These are phyloP conservation scores for Hyposmocoma kahamanoa DNA, from an alignment of 1,140 invertebrate species.

Conservation along the genomic window DNA sequence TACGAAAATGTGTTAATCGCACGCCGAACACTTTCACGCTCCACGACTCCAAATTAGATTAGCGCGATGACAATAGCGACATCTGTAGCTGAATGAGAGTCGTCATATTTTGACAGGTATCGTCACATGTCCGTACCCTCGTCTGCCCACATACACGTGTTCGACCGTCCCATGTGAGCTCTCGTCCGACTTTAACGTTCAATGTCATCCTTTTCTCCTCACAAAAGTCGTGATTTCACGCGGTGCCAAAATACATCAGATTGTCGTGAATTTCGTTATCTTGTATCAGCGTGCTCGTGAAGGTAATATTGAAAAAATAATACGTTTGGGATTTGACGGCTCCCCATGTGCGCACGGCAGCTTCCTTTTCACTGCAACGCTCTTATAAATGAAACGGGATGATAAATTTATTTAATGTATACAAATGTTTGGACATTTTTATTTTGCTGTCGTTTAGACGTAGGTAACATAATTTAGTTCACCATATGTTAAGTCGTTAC, in stretches of 20 bases:
- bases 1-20: slow-evolving; percentile 69
- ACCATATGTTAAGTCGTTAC: slow-evolving; percentile 64
- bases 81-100: slow-evolving; percentile 58
- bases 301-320: slow-evolving; percentile 68
- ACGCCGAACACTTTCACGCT: slow-evolving; percentile 57
- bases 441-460: slow-evolving; percentile 66
- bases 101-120: slow-evolving; percentile 72
- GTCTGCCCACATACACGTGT: slow-evolving; percentile 67
- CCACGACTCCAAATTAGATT: slow-evolving; percentile 65
- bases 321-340: slow-evolving; percentile 63
- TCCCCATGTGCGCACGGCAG: slow-evolving; percentile 62
- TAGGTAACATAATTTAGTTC: slow-evolving; percentile 70
- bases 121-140: slow-evolving; percentile 43
- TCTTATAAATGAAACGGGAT: slow-evolving; percentile 54
- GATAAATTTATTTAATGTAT: slow-evolving; percentile 73
- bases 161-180: slow-evolving; percentile 28
- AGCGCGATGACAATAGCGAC: slow-evolving; percentile 57
- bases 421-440: slow-evolving; percentile 74
- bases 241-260: slow-evolving; percentile 65
- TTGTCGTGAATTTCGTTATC: slow-evolving; percentile 63
- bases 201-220: slow-evolving; percentile 25
- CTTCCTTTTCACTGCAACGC: slow-evolving; percentile 60
- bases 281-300: slow-evolving; percentile 47
- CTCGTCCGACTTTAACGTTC: slow-evolving; percentile 17
- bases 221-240: slow-evolving; percentile 68